These are phyloP conservation scores for Artemisiospiza belli DNA, from an alignment of 2,113 vertebrate species.

Conservation along the genomic window DNA sequence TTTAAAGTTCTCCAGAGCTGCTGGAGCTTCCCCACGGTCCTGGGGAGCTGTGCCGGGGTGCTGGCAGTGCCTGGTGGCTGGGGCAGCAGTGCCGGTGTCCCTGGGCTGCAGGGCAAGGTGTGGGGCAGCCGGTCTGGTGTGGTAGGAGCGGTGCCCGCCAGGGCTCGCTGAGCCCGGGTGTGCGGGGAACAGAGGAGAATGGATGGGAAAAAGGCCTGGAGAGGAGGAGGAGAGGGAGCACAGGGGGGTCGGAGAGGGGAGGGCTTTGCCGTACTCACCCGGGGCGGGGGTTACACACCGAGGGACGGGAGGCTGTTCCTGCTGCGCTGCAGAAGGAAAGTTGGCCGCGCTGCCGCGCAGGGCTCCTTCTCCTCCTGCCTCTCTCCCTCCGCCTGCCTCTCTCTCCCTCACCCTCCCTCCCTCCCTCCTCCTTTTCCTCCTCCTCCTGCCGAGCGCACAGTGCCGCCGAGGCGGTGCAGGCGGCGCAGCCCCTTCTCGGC, in stretches of 20 bases:
- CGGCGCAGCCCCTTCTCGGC: not conserved
- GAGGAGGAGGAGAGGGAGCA: not conserved
- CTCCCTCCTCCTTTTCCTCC: not conserved
- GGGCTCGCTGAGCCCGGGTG: not conserved
- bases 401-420: not conserved
- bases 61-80: not conserved
- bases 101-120: not conserved
- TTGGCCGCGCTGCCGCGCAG: slow-evolving; percentile 9
- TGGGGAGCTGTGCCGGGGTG: not conserved
- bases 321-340: slow-evolving; percentile 48
- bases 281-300: not conserved
- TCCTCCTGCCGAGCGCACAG: not conserved
- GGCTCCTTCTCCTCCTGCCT: not conserved
- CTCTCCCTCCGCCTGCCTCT: not conserved
- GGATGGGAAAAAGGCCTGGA: not conserved
- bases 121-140: too few relatives aligned
- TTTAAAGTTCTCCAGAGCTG: not conserved
- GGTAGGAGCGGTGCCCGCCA: not conserved
- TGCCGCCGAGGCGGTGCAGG: not conserved
- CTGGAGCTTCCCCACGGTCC: not conserved
- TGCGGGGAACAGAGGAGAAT: not conserved
- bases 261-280: not conserved
- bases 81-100: rapidly evolving
- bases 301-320: not conserved
- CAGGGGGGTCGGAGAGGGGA: not conserved